A percentile compares a stretch with the other conserved stretches of the same genome.
Conservation (phyloP, 2,888 invertebrate species). For the Cephus spinipes region DNA sequence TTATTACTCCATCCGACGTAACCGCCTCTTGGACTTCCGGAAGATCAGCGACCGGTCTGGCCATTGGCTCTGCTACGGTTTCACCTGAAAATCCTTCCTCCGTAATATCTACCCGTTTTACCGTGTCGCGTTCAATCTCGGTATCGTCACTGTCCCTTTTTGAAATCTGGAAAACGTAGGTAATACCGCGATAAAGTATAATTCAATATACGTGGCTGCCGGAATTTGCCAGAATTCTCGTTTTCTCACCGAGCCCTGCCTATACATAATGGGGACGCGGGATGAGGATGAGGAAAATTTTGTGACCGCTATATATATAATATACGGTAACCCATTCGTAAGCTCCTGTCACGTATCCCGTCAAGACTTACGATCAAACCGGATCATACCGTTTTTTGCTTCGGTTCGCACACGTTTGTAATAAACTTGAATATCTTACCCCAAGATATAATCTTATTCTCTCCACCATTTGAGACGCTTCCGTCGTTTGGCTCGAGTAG, state of each 20-base stretch:
- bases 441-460: constrained; percentile 29
- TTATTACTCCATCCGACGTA: background rate
- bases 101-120: background rate
- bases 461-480: constrained; percentile 22
- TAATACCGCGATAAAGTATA: background rate
- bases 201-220: background rate
- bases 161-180: background rate
- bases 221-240: background rate
- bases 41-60: background rate
- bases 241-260: background rate
- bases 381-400: background rate
- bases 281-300: background rate
- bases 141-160: background rate
- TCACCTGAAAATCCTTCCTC: background rate
- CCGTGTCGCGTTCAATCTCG: background rate
- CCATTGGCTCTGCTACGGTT: background rate
- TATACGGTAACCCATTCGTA: background rate
- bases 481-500: constrained; percentile 30
- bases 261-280: no score
- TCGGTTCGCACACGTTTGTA: background rate
- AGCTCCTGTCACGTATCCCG: background rate
- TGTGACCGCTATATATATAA: background rate
- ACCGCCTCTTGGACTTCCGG: background rate
- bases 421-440: constrained; percentile 22
- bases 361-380: background rate